Evolutionary conservation across 1,140 invertebrate genomes (phyloP), one percentile per base, ranked within the genome.

Genomic region (Drosophila takahashii): DNA sequence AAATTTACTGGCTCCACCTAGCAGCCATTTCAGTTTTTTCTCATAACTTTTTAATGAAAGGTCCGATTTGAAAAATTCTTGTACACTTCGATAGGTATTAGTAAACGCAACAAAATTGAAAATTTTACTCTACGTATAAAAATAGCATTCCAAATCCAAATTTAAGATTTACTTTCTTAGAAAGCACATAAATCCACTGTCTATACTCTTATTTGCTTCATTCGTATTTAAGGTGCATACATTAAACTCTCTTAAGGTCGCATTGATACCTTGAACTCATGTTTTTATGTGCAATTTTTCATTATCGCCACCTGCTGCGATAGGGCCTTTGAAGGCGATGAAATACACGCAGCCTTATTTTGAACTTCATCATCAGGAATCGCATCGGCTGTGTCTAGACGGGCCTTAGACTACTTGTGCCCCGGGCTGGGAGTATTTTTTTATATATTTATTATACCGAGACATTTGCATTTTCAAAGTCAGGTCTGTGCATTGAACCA

Each of bases 221-320:
- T 47, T 26, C 3, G 2, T n/a, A n/a, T n/a, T 47, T 27, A n/a
- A n/a, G 13, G 27, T 32, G 16, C 27, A 15, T 18, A 47, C 13
- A 59, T 18, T 39, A 29, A 11, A 8, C 36, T 22, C 22, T 18
- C 26, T n/a, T 11, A n/a, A 52, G 64, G 18, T 54, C 48, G 37
- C 39, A 50, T 44, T 60, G 57, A 65, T 76, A 52, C 66, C 42
- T 59, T 61, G 56, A 75, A 58, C 56, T 54, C 48, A 16, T 41
- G 45, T 64, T 48, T 45, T 72, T 80, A 53, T 73, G 60, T 60
- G 64, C 56, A 51, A 78, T 81, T 81, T 76, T 71, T 77, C 64
- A 57, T 66, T 45, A 53, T 70, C 26, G 51, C 65, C 83, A 86
- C 83, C 78, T 86, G 81, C 78, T 83, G 79, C 29, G 78, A 41